phyloP scores from a whole-genome alignment of 1,140 invertebrate species.

The Sminthurinus signatus region DNA sequence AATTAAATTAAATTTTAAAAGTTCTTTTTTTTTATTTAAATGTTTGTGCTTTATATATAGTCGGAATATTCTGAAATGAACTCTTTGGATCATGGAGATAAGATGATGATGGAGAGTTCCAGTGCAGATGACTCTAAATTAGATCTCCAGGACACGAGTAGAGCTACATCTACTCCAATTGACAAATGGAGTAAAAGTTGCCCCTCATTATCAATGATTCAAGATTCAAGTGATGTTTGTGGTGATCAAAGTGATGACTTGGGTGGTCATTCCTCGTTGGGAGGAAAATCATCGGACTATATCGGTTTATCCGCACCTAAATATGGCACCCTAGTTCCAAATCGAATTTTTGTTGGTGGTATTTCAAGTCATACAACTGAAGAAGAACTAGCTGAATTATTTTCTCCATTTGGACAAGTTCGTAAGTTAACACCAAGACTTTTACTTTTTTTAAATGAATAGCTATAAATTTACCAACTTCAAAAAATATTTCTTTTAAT shows the following conservation, averaged over 20 bases:
- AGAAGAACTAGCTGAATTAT: conserved; percentile 70
- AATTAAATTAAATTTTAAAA: too few species aligned
- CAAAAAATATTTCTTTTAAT: too few species aligned
- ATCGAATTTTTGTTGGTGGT: conserved; percentile 91
- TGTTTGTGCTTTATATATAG: too few species aligned
- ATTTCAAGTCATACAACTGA: conserved; percentile 65
- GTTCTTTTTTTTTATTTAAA: too few species aligned
- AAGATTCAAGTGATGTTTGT: background rate
- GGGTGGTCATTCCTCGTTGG: too few species aligned
- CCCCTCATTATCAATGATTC: background rate
- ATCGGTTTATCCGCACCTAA: conserved; percentile 47
- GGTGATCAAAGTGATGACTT: background rate
- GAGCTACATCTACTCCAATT: conserved; percentile 7
- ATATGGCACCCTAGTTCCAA: conserved; percentile 65
- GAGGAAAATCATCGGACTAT: too few species aligned
- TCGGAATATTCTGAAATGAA: conserved; percentile 3
- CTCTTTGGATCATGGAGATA: background rate
- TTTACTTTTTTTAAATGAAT: too few species aligned
- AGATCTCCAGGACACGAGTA: background rate
- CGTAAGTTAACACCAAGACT: too few species aligned
- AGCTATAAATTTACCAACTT: too few species aligned
- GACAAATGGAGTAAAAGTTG: conserved; percentile 11
- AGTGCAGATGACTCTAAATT: conserved; percentile 7
- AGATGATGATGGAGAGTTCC: conserved; percentile 6
- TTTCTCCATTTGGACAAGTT: conserved; percentile 80